Evolutionary conservation across 2,888 invertebrate genomes (phyloP).

Genomic region (Dynastes maya): DNA sequence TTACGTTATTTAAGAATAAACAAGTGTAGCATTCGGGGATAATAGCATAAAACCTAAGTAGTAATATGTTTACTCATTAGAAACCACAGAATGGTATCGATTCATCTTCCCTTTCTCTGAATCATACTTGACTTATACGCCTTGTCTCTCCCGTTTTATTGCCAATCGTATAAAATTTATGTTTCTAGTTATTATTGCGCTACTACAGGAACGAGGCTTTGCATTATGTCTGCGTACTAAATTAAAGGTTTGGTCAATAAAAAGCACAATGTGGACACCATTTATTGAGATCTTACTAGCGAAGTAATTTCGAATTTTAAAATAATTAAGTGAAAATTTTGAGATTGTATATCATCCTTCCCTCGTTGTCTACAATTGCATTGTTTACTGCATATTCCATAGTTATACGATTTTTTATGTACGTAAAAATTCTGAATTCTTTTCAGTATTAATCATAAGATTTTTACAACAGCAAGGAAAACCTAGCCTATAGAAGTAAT

Average conservation of each 20-base stretch:
- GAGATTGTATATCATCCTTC: background rate
- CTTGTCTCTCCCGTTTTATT: constrained; percentile 22
- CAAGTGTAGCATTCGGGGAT: too few relatives aligned
- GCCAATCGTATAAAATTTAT: constrained; percentile 37
- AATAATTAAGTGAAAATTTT: background rate
- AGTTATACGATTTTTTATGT: too few relatives aligned
- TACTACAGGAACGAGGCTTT: constrained; percentile 6
- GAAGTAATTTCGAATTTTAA: background rate
- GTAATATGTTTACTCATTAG: constrained; percentile 35
- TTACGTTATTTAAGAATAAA: too few relatives aligned
- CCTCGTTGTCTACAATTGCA: too few relatives aligned
- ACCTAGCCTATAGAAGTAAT: too few relatives aligned
- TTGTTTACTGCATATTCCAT: too few relatives aligned
- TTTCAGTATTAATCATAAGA: too few relatives aligned
- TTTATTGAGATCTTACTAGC: background rate
- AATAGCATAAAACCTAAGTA: too few relatives aligned
- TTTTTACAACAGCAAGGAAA: too few relatives aligned
- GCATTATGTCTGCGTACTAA: background rate
- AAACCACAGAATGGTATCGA: constrained; percentile 39
- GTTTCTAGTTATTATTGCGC: constrained; percentile 8
- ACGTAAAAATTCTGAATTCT: too few relatives aligned
- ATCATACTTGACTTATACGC: constrained; percentile 24
- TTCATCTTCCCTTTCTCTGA: constrained; percentile 1
- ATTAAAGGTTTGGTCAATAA: constrained; percentile 18
- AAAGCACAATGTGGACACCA: background rate